A percentile compares a stretch with the other conserved stretches of the same genome.
phyloP scores from a whole-genome alignment of 2,888 invertebrate genomes.

The Nymphalis polychloros region DNA sequence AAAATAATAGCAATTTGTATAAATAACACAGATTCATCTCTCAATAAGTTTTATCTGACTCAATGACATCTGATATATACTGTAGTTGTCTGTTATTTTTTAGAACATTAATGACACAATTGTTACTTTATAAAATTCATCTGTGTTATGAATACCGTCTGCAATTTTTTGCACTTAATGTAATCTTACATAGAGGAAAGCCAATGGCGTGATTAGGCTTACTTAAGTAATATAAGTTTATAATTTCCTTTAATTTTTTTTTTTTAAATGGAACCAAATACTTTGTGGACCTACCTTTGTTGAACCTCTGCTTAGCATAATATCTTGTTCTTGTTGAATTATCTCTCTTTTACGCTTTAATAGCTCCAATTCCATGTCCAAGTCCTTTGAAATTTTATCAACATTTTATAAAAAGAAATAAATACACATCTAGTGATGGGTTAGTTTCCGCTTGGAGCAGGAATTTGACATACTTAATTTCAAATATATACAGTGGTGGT shows the following conservation, averaged over 20 bases:
- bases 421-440: not conserved
- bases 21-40: no score
- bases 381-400: conserved; percentile 49
- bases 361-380: conserved; percentile 64
- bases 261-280: no score
- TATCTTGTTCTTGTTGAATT: conserved; percentile 64
- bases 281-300: conserved; percentile 8
- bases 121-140: not conserved
- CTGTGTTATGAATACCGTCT: not conserved
- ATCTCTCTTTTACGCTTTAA: conserved; percentile 66
- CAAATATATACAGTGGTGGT: no score
- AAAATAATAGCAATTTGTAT: no score
- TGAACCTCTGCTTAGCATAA: conserved; percentile 38
- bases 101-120: not conserved
- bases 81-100: not conserved
- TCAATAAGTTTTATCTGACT: not conserved
- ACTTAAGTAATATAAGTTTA: no score
- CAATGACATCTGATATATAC: not conserved
- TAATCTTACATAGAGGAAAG: no score
- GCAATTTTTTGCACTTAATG: no score
- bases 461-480: no score
- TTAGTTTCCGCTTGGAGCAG: no score
- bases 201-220: no score
- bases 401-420: not conserved
- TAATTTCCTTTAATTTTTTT: no score